Evolutionary conservation across 2,797 vertebrate species (phyloP).

Genomic region (Pangasius krempfi): DNA sequence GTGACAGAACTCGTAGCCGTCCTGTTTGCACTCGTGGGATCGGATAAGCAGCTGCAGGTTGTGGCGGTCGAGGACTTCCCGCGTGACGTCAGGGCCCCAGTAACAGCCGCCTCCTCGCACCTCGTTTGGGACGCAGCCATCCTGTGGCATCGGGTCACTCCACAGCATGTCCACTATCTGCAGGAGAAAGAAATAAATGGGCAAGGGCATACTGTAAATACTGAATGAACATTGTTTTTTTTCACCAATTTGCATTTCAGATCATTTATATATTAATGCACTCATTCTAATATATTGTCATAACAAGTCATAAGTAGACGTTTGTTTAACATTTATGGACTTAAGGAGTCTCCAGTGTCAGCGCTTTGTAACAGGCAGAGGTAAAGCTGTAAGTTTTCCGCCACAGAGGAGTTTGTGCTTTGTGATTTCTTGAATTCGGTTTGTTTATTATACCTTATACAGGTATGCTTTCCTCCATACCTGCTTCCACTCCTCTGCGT

Average conservation of each 20-base stretch:
- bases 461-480: slow-evolving; percentile 52
- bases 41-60: slow-evolving; percentile 87
- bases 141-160: slow-evolving; percentile 90
- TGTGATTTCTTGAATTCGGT: no score
- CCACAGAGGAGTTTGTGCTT: background rate
- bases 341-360: background rate
- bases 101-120: slow-evolving; percentile 90
- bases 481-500: slow-evolving; percentile 73
- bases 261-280: no score
- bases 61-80: slow-evolving; percentile 80
- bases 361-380: no score
- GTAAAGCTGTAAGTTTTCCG: no score
- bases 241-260: background rate
- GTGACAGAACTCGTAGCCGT: slow-evolving; percentile 93
- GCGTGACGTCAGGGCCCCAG: slow-evolving; percentile 90
- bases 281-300: background rate
- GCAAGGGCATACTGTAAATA: background rate
- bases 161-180: slow-evolving; percentile 88
- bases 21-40: slow-evolving; percentile 94
- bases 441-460: background rate
- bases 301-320: background rate
- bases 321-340: background rate
- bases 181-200: background rate
- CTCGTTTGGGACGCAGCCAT: slow-evolving; percentile 84
- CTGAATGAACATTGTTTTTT: background rate